These are phyloP conservation scores for Vulpes vulpes DNA, from an alignment of 2,113 vertebrate species.

Conservation along the genomic window DNA sequence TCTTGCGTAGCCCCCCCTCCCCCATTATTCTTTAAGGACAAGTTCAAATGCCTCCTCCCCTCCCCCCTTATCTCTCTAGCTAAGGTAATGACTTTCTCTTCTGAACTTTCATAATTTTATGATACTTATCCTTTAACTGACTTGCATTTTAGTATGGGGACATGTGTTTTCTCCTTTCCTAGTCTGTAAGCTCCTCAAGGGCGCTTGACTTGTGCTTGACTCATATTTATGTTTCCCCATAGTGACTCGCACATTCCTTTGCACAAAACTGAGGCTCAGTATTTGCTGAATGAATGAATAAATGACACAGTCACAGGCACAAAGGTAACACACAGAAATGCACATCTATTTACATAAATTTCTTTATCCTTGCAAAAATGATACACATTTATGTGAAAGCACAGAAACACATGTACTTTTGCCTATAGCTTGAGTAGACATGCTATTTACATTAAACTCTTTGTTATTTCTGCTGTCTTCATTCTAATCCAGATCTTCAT, in stretches of 20 bases:
- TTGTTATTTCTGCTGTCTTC: not conserved
- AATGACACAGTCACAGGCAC: not conserved
- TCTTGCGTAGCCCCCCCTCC: not conserved
- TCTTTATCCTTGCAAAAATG: not conserved
- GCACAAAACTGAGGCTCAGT: not conserved
- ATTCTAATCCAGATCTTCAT: not conserved
- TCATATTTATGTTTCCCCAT: not conserved
- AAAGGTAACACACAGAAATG: not conserved
- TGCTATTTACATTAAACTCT: not conserved
- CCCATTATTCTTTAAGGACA: slow-evolving; percentile 4
- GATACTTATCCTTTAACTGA: not conserved
- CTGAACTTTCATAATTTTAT: not conserved
- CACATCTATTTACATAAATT: not conserved
- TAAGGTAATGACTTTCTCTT: not conserved
- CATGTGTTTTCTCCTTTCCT: not conserved
- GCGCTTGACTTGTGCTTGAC: not conserved
- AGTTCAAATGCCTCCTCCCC: not conserved
- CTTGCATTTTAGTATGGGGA: not conserved
- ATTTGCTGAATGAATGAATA: not conserved
- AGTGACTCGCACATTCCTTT: not conserved
- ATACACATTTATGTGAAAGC: not conserved
- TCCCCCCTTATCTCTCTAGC: not conserved
- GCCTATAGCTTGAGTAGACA: not conserved
- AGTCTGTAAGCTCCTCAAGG: not conserved
- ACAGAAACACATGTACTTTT: not conserved